phyloP scores from a whole-genome alignment of 2,888 invertebrate genomes.

The Cetonia aurata region DNA sequence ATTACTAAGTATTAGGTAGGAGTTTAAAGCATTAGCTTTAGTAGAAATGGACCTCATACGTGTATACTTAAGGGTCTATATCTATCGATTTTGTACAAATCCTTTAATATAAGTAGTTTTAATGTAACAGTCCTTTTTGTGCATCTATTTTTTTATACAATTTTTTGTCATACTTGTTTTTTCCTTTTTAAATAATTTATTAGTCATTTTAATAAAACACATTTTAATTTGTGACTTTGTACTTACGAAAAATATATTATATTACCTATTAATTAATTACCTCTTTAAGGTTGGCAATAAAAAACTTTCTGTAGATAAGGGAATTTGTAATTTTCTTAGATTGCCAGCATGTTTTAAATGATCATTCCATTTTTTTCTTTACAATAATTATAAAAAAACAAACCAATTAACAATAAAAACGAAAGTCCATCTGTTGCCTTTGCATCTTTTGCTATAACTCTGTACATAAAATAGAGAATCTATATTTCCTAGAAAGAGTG shows the following conservation, averaged over 20 bases:
- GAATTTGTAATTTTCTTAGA: no score
- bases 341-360: no score
- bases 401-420: constrained; percentile 18
- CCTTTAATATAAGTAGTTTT: background rate
- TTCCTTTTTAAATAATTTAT: constrained; percentile 12
- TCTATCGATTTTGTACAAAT: constrained; percentile 20
- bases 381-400: constrained; percentile 1
- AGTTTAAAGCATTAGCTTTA: constrained; percentile 8
- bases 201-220: constrained; percentile 3
- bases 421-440: constrained; percentile 45
- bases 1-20: no score
- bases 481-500: constrained; percentile 16
- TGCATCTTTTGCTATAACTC: constrained; percentile 33
- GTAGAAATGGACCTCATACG: constrained; percentile 23
- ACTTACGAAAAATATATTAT: constrained; percentile 17
- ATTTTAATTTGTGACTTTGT: constrained; percentile 27
- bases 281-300: no score
- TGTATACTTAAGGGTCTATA: constrained; percentile 8
- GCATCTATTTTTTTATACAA: background rate
- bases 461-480: constrained; percentile 18
- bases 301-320: no score
- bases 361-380: constrained; percentile 6
- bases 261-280: no score
- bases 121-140: constrained; percentile 10
- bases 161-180: background rate